Evolutionary conservation across 2,888 invertebrate genomes (phyloP).

Genomic region (Andrena dorsata): DNA sequence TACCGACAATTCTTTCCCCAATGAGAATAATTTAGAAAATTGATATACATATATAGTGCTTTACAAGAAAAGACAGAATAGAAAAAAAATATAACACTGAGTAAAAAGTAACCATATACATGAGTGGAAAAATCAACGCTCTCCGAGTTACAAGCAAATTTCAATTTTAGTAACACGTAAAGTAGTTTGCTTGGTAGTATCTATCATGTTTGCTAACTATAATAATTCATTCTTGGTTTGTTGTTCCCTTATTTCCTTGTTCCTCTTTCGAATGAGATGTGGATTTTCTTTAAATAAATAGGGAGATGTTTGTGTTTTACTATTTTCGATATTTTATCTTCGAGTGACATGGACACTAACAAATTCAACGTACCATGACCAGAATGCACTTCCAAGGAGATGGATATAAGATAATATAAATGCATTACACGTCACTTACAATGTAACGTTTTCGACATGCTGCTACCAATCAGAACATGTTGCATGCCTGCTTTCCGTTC

Average conservation of each 20-base stretch:
- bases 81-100: too few relatives aligned
- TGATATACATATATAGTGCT: too few relatives aligned
- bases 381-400: not conserved
- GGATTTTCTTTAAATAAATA: not conserved
- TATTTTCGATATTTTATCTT: not conserved
- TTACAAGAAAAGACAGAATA: too few relatives aligned
- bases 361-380: not conserved
- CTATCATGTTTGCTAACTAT: too few relatives aligned
- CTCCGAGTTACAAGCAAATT: too few relatives aligned
- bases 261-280: not conserved
- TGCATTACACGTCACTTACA: constrained; percentile 6
- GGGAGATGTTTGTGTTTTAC: not conserved
- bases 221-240: too few relatives aligned
- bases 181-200: too few relatives aligned
- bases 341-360: not conserved
- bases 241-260: not conserved
- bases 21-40: too few relatives aligned
- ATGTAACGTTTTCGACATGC: not conserved
- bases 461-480: not conserved
- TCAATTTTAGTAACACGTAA: too few relatives aligned
- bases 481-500: not conserved
- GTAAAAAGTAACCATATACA: too few relatives aligned
- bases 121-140: too few relatives aligned
- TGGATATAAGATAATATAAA: constrained; percentile 1
- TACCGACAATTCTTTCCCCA: too few relatives aligned